Base-by-base conservation (phyloP, 2,888 invertebrate genomes). In the Pecten maximus region DNA sequence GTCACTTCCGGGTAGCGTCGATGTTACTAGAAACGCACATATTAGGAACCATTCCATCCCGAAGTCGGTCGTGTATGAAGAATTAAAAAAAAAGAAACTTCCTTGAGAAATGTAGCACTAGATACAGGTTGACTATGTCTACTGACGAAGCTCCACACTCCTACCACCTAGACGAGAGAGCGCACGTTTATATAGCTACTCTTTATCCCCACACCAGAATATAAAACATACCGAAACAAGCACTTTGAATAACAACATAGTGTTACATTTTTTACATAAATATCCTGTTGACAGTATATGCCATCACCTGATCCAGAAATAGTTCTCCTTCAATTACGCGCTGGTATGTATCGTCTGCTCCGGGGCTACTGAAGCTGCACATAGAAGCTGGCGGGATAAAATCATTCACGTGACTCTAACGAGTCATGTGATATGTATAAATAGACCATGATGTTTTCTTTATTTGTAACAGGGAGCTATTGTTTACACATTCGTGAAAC, bases 281-380 rank as follows among this genome's bases (percentile, higher is more conserved):
- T 28, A 74, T 28, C 28, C 74, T 28, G 74, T 74, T 6, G 74
- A 74, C 74, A 74, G 74, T 74, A 19, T 23, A 23, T 35, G 35
- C 35, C 74, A 74, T 74, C 74, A 10, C 74, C 74, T 74, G 35
- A 74, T 23, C 74, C 35, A 28, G 74, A 8, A 6, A 10, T 74
- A 35, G 8, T 35, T 74, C 74, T 35, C 74, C 28, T 2, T 74
- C 28, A 28, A 10, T 74, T 3, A 74, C 74, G 74, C 74, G 10
- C 74, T 74, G 19, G 54, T 54, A n/a, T 54, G 74, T 74, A 74
- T 74, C 74, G 74, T 74, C 74, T 74, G 74, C 74, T 74, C n/a
- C 74, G 74, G 28, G 74, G 28, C 74, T 74, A 74, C 74, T 74
- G 74, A 74, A 35, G 28, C 74, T 74, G 74, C 28, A 10, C 74